Conservation (phyloP, 2,113 vertebrate species). For the Thamnaconus septentrionalis region DNA sequence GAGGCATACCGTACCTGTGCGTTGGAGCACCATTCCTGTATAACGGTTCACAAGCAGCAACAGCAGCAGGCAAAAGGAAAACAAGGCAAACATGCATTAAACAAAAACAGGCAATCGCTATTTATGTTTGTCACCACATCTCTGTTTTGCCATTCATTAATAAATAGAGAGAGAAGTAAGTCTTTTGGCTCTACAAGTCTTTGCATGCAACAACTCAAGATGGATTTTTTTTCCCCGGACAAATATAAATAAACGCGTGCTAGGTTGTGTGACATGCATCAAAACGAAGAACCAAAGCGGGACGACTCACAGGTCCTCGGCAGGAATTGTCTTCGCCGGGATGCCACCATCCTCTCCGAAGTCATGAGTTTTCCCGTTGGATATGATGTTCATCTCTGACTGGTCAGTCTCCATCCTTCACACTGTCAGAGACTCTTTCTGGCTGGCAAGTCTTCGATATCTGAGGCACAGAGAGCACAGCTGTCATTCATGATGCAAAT, state of each 20-base stretch:
- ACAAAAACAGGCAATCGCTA: slow-evolving; percentile 20
- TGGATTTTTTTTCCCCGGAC: neutral
- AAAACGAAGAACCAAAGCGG: neutral
- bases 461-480: slow-evolving; percentile 25
- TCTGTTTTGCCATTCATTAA: too few relatives aligned
- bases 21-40: slow-evolving; percentile 71
- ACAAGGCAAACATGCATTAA: slow-evolving; percentile 73
- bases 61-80: slow-evolving; percentile 49
- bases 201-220: slow-evolving; percentile 6
- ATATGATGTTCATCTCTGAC: slow-evolving; percentile 77
- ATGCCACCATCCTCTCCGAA: slow-evolving; percentile 58
- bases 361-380: slow-evolving; percentile 74
- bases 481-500: too few relatives aligned
- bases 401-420: slow-evolving; percentile 69
- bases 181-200: slow-evolving; percentile 10
- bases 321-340: slow-evolving; percentile 67
- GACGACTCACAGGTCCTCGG: slow-evolving; percentile 77
- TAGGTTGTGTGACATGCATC: too few relatives aligned
- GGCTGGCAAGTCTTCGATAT: slow-evolving; percentile 17
- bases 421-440: slow-evolving; percentile 13
- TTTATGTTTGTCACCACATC: neutral
- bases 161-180: slow-evolving; percentile 12
- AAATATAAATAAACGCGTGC: too few relatives aligned
- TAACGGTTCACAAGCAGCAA: slow-evolving; percentile 56
- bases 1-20: slow-evolving; percentile 76